phyloP scores from a whole-genome alignment of 2,888 invertebrate species.

The Criorhina ranunculi region DNA sequence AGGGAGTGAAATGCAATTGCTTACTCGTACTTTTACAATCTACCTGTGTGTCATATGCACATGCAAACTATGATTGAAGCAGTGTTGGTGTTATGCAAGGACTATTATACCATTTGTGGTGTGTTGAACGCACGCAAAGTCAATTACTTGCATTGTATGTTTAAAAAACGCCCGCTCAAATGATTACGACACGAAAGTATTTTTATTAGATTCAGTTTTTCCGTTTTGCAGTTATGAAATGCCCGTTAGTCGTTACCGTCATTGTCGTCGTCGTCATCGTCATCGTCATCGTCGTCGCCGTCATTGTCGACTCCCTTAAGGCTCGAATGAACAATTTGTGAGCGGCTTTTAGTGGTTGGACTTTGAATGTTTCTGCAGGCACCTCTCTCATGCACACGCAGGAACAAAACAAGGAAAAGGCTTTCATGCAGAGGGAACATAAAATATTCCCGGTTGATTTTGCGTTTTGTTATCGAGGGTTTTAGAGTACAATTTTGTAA shows the following conservation, averaged over 20 bases:
- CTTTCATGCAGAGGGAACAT: slow-evolving; percentile 65
- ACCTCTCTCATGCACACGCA: slow-evolving; percentile 21
- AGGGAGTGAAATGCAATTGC: slow-evolving; percentile 9
- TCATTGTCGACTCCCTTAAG: slow-evolving; percentile 10
- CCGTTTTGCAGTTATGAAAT: slow-evolving; percentile 77
- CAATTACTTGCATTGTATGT: slow-evolving; percentile 77
- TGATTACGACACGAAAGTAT: slow-evolving; percentile 74
- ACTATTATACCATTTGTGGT: slow-evolving; percentile 76
- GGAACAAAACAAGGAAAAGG: slow-evolving; percentile 31
- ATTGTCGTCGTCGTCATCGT: slow-evolving; percentile 20
- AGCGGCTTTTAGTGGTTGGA: slow-evolving; percentile 16
- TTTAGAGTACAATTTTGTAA: slow-evolving; percentile 76
- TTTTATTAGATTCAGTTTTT: slow-evolving; percentile 75
- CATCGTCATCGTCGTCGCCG: background rate
- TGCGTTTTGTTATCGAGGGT: slow-evolving; percentile 74
- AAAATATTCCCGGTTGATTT: slow-evolving; percentile 71
- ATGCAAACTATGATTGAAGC: slow-evolving; percentile 71
- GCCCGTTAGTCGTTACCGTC: slow-evolving; percentile 66
- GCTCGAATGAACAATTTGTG: slow-evolving; percentile 41
- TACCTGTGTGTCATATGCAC: slow-evolving; percentile 36
- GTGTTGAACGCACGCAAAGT: slow-evolving; percentile 77
- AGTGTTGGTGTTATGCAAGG: slow-evolving; percentile 75
- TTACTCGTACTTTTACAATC: background rate
- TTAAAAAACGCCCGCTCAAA: slow-evolving; percentile 74
- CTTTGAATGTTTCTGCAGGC: slow-evolving; percentile 22